These are phyloP conservation scores for Carduelis carduelis DNA, from an alignment of 2,797 vertebrate genomes.

Conservation along the genomic window DNA sequence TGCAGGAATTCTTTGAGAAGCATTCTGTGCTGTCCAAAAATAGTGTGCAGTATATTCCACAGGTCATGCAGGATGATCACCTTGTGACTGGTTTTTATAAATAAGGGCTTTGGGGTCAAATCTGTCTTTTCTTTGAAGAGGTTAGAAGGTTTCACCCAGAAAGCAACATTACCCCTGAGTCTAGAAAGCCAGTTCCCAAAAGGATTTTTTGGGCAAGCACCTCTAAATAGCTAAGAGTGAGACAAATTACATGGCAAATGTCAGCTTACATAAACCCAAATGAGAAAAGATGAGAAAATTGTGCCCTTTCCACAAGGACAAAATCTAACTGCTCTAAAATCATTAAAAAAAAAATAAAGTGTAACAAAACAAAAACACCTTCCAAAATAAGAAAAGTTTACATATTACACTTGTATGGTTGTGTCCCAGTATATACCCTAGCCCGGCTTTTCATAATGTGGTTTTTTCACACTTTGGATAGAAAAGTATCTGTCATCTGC, in stretches of 20 bases:
- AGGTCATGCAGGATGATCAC: conserved; percentile 66
- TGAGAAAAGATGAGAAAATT: conserved; percentile 66
- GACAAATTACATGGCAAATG: conserved; percentile 72
- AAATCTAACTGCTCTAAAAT: conserved; percentile 41
- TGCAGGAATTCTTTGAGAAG: conserved; percentile 65
- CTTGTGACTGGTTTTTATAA: conserved; percentile 73
- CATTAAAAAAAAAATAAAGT: not conserved
- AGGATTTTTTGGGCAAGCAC: conserved; percentile 69
- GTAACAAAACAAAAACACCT: not conserved
- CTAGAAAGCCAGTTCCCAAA: conserved; percentile 68
- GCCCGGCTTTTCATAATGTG: not conserved
- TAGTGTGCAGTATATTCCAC: conserved; percentile 58
- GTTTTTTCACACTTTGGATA: not conserved
- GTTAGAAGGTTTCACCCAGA: conserved; percentile 74
- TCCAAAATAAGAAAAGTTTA: not conserved
- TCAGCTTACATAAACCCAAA: conserved; percentile 72
- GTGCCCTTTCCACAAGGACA: conserved; percentile 68
- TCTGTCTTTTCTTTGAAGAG: conserved; percentile 74
- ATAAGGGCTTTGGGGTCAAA: conserved; percentile 77
- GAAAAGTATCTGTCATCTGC: not conserved
- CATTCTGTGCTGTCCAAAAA: conserved; percentile 64
- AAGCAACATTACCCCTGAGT: conserved; percentile 65
- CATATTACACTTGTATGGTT: not conserved
- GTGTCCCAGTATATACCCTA: too few relatives aligned
- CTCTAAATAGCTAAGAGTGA: conserved; percentile 73